phyloP scores from a whole-genome alignment of 2,888 invertebrate species.

The Tineola bisselliella region DNA sequence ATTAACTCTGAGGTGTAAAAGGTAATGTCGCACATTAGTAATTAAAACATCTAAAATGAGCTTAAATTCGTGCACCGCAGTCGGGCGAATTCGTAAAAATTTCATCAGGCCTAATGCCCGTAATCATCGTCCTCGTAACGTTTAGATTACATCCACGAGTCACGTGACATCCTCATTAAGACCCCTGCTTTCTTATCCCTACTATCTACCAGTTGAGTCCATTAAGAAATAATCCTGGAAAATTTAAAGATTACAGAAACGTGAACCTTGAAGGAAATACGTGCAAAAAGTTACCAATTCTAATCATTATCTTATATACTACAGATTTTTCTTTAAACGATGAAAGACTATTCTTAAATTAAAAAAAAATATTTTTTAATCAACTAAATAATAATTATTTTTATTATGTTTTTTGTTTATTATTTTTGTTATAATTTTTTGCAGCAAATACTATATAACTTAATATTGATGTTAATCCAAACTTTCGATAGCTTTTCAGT shows the following conservation, averaged over 20 bases:
- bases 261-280: constrained; percentile 4
- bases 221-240: constrained; percentile 9
- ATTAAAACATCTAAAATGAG: background rate
- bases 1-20: background rate
- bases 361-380: no score
- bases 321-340: no score
- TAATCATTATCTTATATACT: background rate
- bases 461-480: no score
- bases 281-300: background rate
- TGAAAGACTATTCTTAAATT: no score
- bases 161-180: constrained; percentile 25
- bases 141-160: background rate
- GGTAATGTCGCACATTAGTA: background rate
- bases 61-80: background rate
- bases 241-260: constrained; percentile 11
- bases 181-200: constrained; percentile 20
- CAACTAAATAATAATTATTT: no score
- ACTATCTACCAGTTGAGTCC: background rate
- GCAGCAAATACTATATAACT: no score
- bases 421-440: no score
- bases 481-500: no score
- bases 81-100: background rate
- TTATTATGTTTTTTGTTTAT: no score
- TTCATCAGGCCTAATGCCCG: constrained; percentile 4
- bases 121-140: background rate